Conservation (phyloP, 37 sponge, comb jelly and placozoan genomes). For the Aplysina aerophoba region DNA sequence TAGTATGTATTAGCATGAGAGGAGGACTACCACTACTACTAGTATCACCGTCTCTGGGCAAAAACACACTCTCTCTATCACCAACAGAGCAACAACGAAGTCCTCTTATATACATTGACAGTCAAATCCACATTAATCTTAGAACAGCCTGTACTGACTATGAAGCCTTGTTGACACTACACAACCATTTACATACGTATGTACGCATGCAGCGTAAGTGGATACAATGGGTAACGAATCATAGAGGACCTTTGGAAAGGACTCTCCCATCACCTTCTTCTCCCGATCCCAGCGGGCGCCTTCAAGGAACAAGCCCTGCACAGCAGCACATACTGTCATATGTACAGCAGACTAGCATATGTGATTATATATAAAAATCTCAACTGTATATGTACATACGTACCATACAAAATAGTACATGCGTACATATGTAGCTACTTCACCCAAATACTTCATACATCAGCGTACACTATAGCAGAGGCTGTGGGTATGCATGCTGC, state of each 20-base stretch:
- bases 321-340: not conserved
- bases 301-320: slow-evolving; percentile 93
- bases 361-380: no score
- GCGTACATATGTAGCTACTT: slow-evolving; percentile 37
- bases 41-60: not conserved
- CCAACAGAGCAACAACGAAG: not conserved
- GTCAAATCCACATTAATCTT: not conserved
- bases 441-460: slow-evolving; percentile 81
- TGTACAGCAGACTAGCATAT: no score
- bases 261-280: slow-evolving; percentile 85
- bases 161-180: not conserved
- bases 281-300: slow-evolving; percentile 94
- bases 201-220: no score
- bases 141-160: not conserved
- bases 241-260: slow-evolving; percentile 88
- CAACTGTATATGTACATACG: no score
- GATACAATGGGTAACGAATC: slow-evolving; percentile 88
- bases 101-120: not conserved
- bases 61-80: not conserved
- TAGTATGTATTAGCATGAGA: not conserved
- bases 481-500: no score
- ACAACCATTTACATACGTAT: not conserved
- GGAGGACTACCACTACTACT: not conserved
- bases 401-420: slow-evolving; percentile 15
- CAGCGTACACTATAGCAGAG: no score